Evolutionary conservation across 2,797 vertebrate species (phyloP).

Genomic region (Myiotriccus ornatus): DNA sequence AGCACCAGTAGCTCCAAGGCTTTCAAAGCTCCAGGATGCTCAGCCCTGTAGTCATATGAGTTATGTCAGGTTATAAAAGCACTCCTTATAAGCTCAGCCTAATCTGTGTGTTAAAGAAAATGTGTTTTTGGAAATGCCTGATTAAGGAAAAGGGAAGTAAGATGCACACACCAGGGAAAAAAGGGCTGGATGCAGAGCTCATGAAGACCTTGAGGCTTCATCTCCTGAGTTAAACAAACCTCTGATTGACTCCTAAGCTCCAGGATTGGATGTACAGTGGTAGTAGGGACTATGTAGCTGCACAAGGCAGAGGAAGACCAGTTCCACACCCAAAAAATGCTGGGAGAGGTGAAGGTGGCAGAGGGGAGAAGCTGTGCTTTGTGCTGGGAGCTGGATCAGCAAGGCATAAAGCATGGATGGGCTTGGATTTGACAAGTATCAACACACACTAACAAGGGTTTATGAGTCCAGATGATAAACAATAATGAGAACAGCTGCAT

Average conservation of each 20-base stretch:
- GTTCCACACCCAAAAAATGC: rapidly evolving
- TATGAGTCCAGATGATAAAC: not conserved
- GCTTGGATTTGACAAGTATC: not conserved
- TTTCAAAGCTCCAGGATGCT: not conserved
- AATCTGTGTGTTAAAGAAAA: not conserved
- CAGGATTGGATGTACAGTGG: rapidly evolving
- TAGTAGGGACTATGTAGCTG: rapidly evolving
- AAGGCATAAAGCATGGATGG: not conserved
- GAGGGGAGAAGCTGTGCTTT: not conserved
- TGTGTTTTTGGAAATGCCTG: rapidly evolving
- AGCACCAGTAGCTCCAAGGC: not conserved
- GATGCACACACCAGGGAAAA: rapidly evolving
- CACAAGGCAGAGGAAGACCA: not conserved
- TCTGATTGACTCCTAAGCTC: not conserved
- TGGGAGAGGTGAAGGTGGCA: not conserved
- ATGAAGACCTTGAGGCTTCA: rapidly evolving
- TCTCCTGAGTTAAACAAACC: rapidly evolving
- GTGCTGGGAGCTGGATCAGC: not conserved
- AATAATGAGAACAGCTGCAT: constrained; percentile 10
- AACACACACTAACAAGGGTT: not conserved
- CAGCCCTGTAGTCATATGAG: rapidly evolving
- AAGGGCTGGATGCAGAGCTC: not conserved
- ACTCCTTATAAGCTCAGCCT: not conserved
- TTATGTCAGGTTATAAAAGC: not conserved
- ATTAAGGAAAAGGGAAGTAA: not conserved